A percentile compares a stretch with the other conserved stretches of the same genome.
Conservation (phyloP, 2,113 vertebrate species). For the Hystrix cristata region DNA sequence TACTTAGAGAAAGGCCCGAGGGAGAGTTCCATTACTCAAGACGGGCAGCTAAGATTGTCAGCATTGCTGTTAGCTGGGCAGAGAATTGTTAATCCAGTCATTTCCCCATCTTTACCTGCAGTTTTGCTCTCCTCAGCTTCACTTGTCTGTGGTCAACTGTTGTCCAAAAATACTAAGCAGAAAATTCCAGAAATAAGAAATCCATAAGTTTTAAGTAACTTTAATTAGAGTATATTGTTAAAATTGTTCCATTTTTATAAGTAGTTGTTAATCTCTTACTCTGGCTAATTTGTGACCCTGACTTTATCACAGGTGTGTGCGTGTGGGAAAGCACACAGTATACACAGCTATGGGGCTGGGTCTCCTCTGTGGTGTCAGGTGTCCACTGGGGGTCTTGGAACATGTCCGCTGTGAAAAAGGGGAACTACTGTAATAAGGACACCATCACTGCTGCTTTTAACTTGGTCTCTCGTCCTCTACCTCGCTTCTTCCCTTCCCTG, state of each 20-base stretch:
- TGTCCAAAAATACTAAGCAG: not conserved
- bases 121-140: not conserved
- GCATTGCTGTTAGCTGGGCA: not conserved
- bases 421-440: not conserved
- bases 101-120: rapidly evolving
- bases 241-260: not conserved
- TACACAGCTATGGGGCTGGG: no score
- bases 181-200: not conserved
- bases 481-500: not conserved
- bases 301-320: not conserved
- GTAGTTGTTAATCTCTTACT: not conserved
- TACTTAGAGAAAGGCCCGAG: not conserved
- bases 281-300: not conserved
- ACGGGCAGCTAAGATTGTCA: not conserved
- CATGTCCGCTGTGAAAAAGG: not conserved
- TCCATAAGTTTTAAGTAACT: not conserved
- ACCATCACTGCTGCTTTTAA: not conserved
- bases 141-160: not conserved
- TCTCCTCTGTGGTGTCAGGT: not conserved
- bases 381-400: not conserved
- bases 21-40: not conserved
- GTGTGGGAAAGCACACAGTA: not conserved
- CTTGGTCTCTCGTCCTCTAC: rapidly evolving
- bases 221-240: not conserved
- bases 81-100: not conserved